Conservation (phyloP, 2,797 vertebrate genomes). For the Gephyroberyx darwinii region DNA sequence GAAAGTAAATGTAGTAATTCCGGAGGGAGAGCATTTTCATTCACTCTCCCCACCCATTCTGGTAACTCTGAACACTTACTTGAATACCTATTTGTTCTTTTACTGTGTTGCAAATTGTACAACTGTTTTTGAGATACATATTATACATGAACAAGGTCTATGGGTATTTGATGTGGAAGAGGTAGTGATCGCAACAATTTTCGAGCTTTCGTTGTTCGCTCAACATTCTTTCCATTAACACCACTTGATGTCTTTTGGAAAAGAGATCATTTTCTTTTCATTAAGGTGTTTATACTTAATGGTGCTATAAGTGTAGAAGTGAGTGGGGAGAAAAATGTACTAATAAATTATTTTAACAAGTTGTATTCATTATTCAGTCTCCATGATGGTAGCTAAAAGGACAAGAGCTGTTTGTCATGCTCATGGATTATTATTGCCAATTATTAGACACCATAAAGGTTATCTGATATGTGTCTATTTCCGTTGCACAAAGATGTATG, state of each 20-base stretch:
- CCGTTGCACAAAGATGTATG: neutral
- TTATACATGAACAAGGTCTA: neutral
- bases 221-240: conserved; percentile 17
- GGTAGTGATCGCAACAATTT: no score
- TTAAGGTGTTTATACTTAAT: no score
- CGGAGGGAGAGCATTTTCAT: no score
- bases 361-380: conserved; percentile 10
- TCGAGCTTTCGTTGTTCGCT: neutral
- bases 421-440: neutral
- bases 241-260: neutral
- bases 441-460: conserved; percentile 7
- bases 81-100: neutral
- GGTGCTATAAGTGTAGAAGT: no score
- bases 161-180: neutral
- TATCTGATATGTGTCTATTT: neutral
- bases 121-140: neutral
- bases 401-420: conserved; percentile 6
- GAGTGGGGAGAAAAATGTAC: no score
- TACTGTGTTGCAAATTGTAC: neutral
- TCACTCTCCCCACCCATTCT: no score
- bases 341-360: neutral
- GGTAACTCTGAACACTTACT: no score
- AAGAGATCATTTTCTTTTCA: neutral
- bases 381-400: conserved; percentile 2
- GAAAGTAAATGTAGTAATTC: neutral